phyloP scores from a whole-genome alignment of 2,113 vertebrate species.

The Tichodroma muraria region DNA sequence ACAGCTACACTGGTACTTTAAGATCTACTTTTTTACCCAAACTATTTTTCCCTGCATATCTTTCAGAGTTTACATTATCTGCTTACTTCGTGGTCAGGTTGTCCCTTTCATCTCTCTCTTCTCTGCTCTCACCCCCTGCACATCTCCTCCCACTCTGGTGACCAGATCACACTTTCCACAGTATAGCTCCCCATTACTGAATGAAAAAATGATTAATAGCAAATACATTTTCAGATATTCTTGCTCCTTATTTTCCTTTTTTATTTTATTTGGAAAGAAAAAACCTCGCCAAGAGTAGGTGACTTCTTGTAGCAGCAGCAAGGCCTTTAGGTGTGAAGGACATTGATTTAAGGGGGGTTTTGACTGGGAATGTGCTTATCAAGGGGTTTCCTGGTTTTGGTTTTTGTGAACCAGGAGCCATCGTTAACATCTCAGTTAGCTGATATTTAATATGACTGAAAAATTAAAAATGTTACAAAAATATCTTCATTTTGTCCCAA shows the following conservation, averaged over 20 bases:
- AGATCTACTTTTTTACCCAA: background rate
- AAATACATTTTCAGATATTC: background rate
- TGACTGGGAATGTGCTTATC: background rate
- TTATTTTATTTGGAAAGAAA: background rate
- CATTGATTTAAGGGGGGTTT: background rate
- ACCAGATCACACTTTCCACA: background rate
- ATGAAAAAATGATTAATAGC: background rate
- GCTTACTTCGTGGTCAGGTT: background rate
- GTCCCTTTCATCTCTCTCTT: background rate
- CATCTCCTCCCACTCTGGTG: fast-evolving
- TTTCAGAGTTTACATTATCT: background rate
- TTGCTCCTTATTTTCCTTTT: background rate
- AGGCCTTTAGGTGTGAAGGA: background rate
- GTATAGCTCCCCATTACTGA: background rate
- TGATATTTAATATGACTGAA: background rate
- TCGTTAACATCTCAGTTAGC: background rate
- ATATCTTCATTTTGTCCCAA: background rate
- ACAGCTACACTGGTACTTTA: background rate
- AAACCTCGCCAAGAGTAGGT: background rate
- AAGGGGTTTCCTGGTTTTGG: background rate
- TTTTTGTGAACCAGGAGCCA: background rate
- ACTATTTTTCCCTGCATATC: background rate
- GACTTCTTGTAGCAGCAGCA: background rate
- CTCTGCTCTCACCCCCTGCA: fast-evolving
- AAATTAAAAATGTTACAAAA: background rate